A percentile compares a stretch with the other conserved stretches of the same genome.
phyloP scores from a whole-genome alignment of 35 echinoderm and acorn worm species.

The Acanthaster planci region DNA sequence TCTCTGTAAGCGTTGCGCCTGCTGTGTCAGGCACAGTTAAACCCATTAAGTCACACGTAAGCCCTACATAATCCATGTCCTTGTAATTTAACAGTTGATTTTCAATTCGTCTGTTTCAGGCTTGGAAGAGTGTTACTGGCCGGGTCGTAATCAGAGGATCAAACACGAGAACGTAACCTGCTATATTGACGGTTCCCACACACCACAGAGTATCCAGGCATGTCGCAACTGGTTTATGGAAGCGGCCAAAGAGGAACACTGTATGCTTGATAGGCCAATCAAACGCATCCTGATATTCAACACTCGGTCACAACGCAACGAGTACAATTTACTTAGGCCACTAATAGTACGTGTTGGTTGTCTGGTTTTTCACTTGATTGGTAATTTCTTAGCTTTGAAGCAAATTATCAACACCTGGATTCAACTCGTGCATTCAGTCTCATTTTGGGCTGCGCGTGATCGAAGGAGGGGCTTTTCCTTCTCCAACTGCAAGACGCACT shows the following conservation, averaged over 20 bases:
- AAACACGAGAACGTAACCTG: conserved; percentile 61
- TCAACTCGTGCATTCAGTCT: no score
- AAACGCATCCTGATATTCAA: conserved; percentile 89
- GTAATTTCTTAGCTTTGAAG: no score
- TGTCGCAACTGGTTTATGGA: conserved; percentile 81
- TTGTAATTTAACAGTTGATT: no score
- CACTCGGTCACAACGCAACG: conserved; percentile 79
- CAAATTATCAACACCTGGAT: no score
- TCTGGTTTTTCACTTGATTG: no score
- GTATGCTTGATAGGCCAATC: conserved; percentile 46
- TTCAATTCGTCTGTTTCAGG: conserved; percentile 71
- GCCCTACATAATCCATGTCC: no score
- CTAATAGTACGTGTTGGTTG: conserved; percentile 54
- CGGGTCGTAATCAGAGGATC: conserved; percentile 81
- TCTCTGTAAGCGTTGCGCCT: no score
- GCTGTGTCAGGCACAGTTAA: no score
- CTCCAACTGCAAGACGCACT: no score
- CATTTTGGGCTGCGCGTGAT: no score
- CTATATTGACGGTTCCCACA: conserved; percentile 95
- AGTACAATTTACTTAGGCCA: conserved; percentile 50
- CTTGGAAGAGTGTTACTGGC: conserved; percentile 87
- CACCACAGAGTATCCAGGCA: conserved; percentile 81
- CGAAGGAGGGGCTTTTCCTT: no score
- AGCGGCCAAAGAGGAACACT: conserved; percentile 53
- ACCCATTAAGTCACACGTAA: no score